Evolutionary conservation across 2,113 vertebrate species (phyloP).

Genomic region (Hypomesus transpacificus): DNA sequence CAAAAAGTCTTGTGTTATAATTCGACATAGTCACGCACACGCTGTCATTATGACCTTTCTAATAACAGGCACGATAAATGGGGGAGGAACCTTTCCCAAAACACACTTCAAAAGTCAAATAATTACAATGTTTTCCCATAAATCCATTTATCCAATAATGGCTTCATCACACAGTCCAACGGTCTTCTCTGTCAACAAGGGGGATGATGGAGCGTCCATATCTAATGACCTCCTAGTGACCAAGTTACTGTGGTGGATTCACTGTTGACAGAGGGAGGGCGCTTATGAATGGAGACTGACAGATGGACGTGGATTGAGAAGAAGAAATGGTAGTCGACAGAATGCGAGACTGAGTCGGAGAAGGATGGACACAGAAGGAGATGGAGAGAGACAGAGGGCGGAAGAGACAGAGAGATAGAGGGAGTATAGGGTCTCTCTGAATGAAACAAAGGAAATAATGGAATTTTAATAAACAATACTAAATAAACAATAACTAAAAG

Average conservation of each 20-base stretch:
- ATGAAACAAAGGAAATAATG: not conserved
- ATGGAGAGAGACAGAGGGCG: not conserved
- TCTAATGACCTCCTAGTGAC: too few species aligned
- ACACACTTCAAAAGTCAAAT: conserved; percentile 15
- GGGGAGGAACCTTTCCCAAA: conserved; percentile 24
- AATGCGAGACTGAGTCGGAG: not conserved
- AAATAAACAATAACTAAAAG: not conserved
- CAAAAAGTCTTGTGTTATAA: conserved; percentile 57
- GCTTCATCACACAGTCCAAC: conserved; percentile 7
- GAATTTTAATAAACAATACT: not conserved
- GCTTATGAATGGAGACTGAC: not conserved
- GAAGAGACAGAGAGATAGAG: not conserved
- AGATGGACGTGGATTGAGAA: not conserved
- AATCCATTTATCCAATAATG: too few species aligned
- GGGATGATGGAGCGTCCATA: too few species aligned
- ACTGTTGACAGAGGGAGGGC: not conserved
- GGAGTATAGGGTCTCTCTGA: conserved; percentile 18
- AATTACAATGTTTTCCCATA: conserved; percentile 6
- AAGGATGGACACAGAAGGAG: not conserved
- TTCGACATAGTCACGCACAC: conserved; percentile 61
- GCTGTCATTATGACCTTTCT: conserved; percentile 54
- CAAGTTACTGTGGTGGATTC: not conserved
- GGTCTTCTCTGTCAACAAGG: conserved; percentile 1
- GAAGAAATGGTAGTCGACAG: not conserved
- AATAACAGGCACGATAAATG: conserved; percentile 41